Base-by-base conservation (phyloP, 2,888 invertebrate species). In the Lithosia quadra region DNA sequence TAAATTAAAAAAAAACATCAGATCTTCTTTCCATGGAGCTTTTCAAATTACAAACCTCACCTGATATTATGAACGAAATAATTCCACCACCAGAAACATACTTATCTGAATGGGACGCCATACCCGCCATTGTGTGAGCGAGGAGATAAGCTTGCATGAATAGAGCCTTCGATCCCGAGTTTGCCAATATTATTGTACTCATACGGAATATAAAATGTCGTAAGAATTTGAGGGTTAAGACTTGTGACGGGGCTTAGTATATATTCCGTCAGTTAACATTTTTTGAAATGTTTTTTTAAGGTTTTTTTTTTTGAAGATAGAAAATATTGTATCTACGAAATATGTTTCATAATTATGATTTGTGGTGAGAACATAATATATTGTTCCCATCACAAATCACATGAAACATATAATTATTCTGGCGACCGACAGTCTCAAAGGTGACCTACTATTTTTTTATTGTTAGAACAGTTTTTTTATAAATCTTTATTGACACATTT, bases 101-200 rank as follows among this genome's bases (percentile, higher is more conserved):
- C 62, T 63, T 67, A 63, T 62, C 28, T 24, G 36, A 10, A 49
- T 63, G 57, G 49, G 66, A 61, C 62, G 62, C 53, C 67, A 62
- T 62, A 24, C 10, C 22, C 11, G 15, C 28, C 49, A 63, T 67
- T 67, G 62, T 67, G 56, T 43, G 63, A 49, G 24, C 18, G 57
- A 57, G 43, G 24, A 59, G 67, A 68, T 68, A 68, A 68, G 58
- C 67, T 33, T 24, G 18, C 58, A 9, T 68, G 63, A 68, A 68
- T 68, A 62, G 62, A 49, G 53, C 49, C 67, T n/a, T 58, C 62
- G 67, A 67, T 57, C 62, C 34, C 34, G 55, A 62, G 57, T 63
- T 63, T 36, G 28, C 67, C 63, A 68, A 68, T 68, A 63, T 68
- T 68, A 68, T 68, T 63, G 63, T 53, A 68, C 67, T 57, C 67